Conservation (phyloP, 2,113 vertebrate genomes). For the Lycocorax pyrrhopterus region DNA sequence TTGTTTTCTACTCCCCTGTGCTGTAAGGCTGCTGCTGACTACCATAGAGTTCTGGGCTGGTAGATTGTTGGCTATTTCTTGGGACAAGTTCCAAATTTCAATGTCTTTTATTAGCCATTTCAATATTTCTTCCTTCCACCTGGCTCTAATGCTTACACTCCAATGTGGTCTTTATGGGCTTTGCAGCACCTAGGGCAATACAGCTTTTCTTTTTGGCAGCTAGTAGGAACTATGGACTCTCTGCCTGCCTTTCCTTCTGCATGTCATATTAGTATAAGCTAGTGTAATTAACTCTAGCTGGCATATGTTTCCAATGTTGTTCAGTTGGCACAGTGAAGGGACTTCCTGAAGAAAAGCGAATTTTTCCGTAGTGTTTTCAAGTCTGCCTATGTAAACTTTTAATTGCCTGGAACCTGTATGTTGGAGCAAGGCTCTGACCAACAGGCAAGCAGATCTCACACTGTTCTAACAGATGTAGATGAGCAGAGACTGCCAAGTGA, state of each 20-base stretch:
- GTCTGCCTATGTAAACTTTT: constrained; percentile 57
- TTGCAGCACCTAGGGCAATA: constrained; percentile 17
- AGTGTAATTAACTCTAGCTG: constrained; percentile 59
- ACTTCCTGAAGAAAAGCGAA: constrained; percentile 50
- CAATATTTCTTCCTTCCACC: not conserved
- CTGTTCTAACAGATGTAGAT: constrained; percentile 64
- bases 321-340: constrained; percentile 30
- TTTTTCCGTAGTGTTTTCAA: constrained; percentile 47
- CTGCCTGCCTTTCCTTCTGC: constrained; percentile 11
- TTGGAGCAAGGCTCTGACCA: constrained; percentile 52
- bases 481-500: constrained; percentile 42
- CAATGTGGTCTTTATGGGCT: not conserved
- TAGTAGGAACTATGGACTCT: not conserved
- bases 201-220: constrained; percentile 42
- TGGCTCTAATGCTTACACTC: not conserved
- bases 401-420: constrained; percentile 52
- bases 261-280: constrained; percentile 48
- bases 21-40: not conserved
- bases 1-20: not conserved
- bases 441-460: constrained; percentile 56
- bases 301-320: constrained; percentile 55
- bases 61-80: not conserved
- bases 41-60: not conserved
- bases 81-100: not conserved
- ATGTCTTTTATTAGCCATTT: constrained; percentile 26